Evolutionary conservation across 1,140 invertebrate species (phyloP), one percentile per base, ranked within the genome.

Genomic region (Drosophila tropicalis): DNA sequence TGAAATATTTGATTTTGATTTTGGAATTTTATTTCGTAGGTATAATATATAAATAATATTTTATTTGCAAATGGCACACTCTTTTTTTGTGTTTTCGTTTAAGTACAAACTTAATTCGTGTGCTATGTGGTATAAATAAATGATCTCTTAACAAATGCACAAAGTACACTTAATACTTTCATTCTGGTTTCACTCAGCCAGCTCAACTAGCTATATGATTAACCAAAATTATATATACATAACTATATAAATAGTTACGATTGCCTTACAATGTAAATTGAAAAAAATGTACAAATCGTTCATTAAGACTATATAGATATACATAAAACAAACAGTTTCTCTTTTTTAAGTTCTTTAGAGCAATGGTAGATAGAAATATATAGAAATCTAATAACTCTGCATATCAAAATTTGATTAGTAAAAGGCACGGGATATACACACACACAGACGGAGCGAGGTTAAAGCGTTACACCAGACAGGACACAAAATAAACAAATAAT

Each of bases 91-190:
- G 22, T 61, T 29, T 67, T 75, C 60, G 32, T 51, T 79, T 79
- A 79, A 83, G 77, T 82, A 81, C 70, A 75, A 66, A 77, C 51
- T 29, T 70, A 47, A 40, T 51, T 34, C 32, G 39, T 74, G 25
- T 62, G 41, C 34, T 25, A 62, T 73, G 72, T 69, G 72, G 72
- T 62, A 62, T 79, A 60, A 44, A 64, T 62, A 44, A 65, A 70
- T 36, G 40, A 62, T 66, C 56, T 70, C 44, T 79, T 70, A 81
- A 82, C 64, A 86, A 86, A 87, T 86, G 82, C 82, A 87, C 79
- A 87, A 73, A 87, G 83, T 87, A 82, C 83, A 83, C 67, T 74
- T 87, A 83, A 87, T 87, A 89, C 83, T 83, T 81, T 65, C 29
- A 58, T 70, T 29, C 29, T 66, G 34, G 41, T 71, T 10, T 64